Evolutionary conservation across 2,888 invertebrate genomes (phyloP).

Genomic region (Parnassius apollo): DNA sequence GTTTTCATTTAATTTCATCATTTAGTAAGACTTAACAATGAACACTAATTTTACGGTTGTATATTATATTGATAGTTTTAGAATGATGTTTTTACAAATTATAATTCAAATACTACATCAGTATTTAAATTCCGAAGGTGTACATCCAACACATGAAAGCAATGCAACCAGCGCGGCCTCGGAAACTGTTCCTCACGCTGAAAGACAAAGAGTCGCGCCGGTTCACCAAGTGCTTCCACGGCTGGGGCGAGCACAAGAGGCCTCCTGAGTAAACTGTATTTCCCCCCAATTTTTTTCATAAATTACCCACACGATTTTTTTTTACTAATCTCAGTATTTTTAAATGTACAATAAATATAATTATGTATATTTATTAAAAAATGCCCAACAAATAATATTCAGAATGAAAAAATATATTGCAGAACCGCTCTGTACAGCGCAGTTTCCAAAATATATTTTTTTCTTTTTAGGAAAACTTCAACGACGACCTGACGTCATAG

Average conservation of each 20-base stretch:
- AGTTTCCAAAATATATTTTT: no score
- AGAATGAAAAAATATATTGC: no score
- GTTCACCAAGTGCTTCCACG: slow-evolving; percentile 99
- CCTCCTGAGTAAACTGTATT: slow-evolving; percentile 84
- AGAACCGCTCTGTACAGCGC: no score
- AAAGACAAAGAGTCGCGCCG: slow-evolving; percentile 97
- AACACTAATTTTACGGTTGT: no score
- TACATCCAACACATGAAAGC: slow-evolving; percentile 98
- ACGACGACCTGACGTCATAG: no score
- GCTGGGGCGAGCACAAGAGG: slow-evolving; percentile 95
- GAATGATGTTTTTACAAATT: not conserved
- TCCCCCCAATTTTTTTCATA: not conserved
- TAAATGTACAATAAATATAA: no score
- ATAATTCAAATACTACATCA: not conserved
- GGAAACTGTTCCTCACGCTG: slow-evolving; percentile 96
- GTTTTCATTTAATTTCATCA: no score
- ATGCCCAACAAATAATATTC: no score
- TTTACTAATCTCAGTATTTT: not conserved
- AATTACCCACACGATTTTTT: not conserved
- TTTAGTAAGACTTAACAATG: no score
- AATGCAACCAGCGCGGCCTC: slow-evolving; percentile 93
- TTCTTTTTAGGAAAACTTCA: no score
- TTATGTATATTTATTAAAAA: no score
- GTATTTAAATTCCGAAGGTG: slow-evolving; percentile 82
- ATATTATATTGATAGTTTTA: no score